A percentile compares a stretch with the other conserved stretches of the same genome.
Evolutionary conservation across 2,113 vertebrate genomes (phyloP).

Genomic region (Laterallus jamaicensis): DNA sequence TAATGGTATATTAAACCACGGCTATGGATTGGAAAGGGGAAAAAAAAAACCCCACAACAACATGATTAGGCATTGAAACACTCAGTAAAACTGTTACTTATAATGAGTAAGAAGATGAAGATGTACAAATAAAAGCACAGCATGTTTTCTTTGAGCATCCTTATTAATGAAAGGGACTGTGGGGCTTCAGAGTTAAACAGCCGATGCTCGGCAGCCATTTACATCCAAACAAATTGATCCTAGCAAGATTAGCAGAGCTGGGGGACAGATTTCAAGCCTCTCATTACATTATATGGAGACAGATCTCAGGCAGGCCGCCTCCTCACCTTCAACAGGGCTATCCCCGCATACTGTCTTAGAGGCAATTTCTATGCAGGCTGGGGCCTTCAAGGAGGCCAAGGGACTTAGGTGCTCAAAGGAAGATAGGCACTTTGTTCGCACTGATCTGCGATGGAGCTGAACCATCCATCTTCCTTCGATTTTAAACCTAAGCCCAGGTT

Average conservation of each 20-base stretch:
- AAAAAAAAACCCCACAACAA: neutral
- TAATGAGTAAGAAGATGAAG: slow-evolving; percentile 62
- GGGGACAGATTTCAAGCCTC: slow-evolving; percentile 42
- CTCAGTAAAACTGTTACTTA: slow-evolving; percentile 60
- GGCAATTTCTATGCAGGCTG: neutral
- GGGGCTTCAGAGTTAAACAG: slow-evolving; percentile 17
- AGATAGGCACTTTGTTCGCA: neutral
- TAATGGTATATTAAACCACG: slow-evolving; percentile 68
- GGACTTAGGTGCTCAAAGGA: neutral
- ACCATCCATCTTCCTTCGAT: neutral
- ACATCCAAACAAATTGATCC: neutral
- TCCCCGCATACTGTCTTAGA: neutral
- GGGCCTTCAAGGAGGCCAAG: neutral
- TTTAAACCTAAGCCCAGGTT: neutral
- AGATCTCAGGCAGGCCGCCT: neutral
- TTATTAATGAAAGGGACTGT: slow-evolving; percentile 47
- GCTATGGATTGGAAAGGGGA: slow-evolving; percentile 17
- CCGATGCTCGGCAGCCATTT: slow-evolving; percentile 12
- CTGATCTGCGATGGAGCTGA: neutral
- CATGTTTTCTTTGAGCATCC: slow-evolving; percentile 45
- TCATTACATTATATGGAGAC: slow-evolving; percentile 15
- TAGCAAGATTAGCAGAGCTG: slow-evolving; percentile 34
- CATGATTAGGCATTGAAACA: slow-evolving; percentile 54
- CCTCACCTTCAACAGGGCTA: neutral
- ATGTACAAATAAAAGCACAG: slow-evolving; percentile 64